Evolutionary conservation across 2,113 vertebrate genomes (phyloP), one percentile per base, ranked within the genome.

Genomic region (Oncorhynchus gorbuscha): DNA sequence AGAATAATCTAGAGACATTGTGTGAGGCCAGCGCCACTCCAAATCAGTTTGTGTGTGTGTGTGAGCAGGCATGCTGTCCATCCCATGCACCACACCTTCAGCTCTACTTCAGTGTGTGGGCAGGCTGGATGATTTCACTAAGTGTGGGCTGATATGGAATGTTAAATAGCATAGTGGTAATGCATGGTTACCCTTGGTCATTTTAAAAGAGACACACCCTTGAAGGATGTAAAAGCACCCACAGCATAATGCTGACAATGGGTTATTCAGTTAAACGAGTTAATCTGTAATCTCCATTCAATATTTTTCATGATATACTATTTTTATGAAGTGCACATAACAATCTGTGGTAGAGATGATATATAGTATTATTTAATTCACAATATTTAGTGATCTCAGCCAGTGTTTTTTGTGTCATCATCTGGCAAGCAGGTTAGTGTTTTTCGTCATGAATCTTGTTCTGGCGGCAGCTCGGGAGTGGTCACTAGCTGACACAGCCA

Each of bases 401-500:
- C 39, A 11, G 39, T 69, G 64, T 70, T 65, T 69, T 58, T 69
- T 71, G 8, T 45, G 51, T 70, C n/a, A 74, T 45, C 51, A 39
- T n/a, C 20, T 3, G 48, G 72, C 48, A 66, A 74, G 14, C 64
- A 11, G 39, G 39, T 45, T 45, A 45, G 39, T 45, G 9, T 11
- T 45, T 45, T 45, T 45, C 9, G 9, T 11, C 39, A 45, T 45
- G 9, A 11, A 45, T 45, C 39, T 45, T 45, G 39, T 45, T 45
- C 39, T 45, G 39, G 8, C 11, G 39, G 39, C 39, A 11, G 39
- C 9, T 11, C 39, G 9, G 39, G 9, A 45, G 39, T 45, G 9
- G 39, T 11, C 39, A 45, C 39, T 45, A 45, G 39, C 39, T 45
- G 39, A 3, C 39, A 45, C 39, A 45, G 39, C 9, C 39, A 45